Evolutionary conservation across 1,140 invertebrate genomes (phyloP).

Genomic region (Episyrphus balteatus): DNA sequence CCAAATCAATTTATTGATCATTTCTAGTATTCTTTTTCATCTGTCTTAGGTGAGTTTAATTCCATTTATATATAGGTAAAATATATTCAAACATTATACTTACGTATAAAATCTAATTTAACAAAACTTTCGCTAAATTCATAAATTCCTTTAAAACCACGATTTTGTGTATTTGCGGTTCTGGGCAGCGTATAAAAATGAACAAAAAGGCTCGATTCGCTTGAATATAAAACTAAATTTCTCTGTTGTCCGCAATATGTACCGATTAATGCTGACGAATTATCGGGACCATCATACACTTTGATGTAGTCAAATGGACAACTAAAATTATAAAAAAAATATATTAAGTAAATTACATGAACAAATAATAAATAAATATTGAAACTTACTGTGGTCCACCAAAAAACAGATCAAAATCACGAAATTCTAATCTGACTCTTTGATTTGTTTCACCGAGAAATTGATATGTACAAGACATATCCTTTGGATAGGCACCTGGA

Average conservation of each 20-base stretch:
- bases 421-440: conserved; percentile 89
- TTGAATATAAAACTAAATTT: conserved; percentile 90
- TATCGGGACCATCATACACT: conserved; percentile 87
- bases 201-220: conserved; percentile 76
- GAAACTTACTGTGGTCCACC: conserved; percentile 93
- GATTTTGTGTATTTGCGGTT: conserved; percentile 83
- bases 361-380: not conserved
- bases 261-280: conserved; percentile 78
- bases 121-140: conserved; percentile 95
- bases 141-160: conserved; percentile 90
- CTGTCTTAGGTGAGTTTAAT: no score
- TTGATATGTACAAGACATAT: conserved; percentile 83
- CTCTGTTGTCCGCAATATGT: conserved; percentile 97
- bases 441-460: conserved; percentile 84
- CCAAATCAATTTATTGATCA: no score
- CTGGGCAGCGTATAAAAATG: conserved; percentile 80
- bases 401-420: conserved; percentile 97
- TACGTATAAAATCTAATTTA: conserved; percentile 92
- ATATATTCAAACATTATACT: no score
- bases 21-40: no score
- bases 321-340: conserved; percentile 44
- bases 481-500: conserved; percentile 96
- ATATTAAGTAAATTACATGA: conserved; percentile 5
- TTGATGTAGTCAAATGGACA: conserved; percentile 97
- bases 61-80: no score